Evolutionary conservation across 2,888 invertebrate species (phyloP).

Genomic region (Synanthedon tipuliformis): DNA sequence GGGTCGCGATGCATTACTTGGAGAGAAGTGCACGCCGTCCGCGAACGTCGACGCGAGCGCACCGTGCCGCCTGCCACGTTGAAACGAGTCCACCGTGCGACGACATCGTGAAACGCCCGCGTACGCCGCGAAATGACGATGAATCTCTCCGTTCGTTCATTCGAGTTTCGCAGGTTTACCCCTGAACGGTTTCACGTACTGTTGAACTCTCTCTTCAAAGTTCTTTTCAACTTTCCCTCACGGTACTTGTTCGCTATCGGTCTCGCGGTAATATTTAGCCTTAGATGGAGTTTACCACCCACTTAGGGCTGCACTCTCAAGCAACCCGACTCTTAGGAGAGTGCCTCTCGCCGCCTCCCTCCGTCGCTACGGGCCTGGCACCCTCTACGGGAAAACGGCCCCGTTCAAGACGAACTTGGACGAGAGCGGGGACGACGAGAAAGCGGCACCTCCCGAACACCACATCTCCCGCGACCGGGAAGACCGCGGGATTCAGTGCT

Average conservation of each 20-base stretch:
- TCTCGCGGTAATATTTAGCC: neutral
- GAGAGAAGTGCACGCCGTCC: neutral
- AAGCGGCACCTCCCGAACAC: neutral
- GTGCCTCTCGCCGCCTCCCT: constrained; percentile 10
- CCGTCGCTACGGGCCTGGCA: constrained; percentile 50
- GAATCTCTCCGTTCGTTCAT: neutral
- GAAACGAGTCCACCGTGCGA: too few relatives aligned
- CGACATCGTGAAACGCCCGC: neutral
- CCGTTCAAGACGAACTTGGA: neutral
- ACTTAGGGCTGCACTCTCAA: neutral
- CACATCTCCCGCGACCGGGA: neutral
- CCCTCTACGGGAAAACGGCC: constrained; percentile 28
- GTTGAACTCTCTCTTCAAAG: neutral
- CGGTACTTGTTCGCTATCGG: neutral
- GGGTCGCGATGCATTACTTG: neutral
- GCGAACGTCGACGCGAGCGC: neutral
- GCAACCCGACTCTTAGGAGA: neutral
- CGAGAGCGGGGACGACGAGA: neutral
- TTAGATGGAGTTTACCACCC: neutral
- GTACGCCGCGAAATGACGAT: neutral
- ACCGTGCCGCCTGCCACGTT: neutral
- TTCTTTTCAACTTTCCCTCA: neutral
- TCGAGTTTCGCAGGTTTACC: neutral
- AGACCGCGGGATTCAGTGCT: neutral
- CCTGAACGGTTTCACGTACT: neutral